Percentiles rank a stretch among this genome's conserved stretches.
Conservation (phyloP, 2,113 vertebrate genomes). For the Indicator indicator region DNA sequence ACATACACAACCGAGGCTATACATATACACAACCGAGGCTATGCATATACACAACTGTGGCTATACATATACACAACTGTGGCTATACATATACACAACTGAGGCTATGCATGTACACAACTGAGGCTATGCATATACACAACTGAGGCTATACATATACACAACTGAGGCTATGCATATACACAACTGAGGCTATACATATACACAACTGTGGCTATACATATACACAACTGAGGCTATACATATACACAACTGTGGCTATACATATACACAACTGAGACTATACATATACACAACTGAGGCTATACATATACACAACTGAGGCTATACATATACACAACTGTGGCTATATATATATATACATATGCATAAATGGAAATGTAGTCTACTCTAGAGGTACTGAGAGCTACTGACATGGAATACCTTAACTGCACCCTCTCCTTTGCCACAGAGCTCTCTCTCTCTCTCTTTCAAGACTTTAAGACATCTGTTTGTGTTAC, state of each 20-base stretch:
- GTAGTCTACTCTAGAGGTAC: background rate
- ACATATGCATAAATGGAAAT: background rate
- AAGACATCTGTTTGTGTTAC: constrained; percentile 33
- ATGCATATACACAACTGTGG: too few relatives aligned
- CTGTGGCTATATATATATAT: background rate
- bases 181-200: too few relatives aligned
- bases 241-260: background rate
- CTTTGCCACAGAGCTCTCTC: background rate
- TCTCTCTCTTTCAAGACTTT: background rate
- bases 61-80: too few relatives aligned
- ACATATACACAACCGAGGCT: too few relatives aligned
- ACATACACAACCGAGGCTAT: background rate
- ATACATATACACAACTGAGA: too few relatives aligned
- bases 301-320: too few relatives aligned
- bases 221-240: too few relatives aligned
- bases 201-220: background rate
- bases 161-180: too few relatives aligned
- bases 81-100: too few relatives aligned
- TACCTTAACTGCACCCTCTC: background rate
- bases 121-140: too few relatives aligned
- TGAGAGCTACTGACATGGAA: background rate
- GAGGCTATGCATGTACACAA: too few relatives aligned
- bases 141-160: background rate
- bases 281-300: background rate
- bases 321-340: background rate